Evolutionary conservation across 2,797 vertebrate species (phyloP), one percentile per base, ranked within the genome.

Genomic region (Odontamblyopus rebecca): DNA sequence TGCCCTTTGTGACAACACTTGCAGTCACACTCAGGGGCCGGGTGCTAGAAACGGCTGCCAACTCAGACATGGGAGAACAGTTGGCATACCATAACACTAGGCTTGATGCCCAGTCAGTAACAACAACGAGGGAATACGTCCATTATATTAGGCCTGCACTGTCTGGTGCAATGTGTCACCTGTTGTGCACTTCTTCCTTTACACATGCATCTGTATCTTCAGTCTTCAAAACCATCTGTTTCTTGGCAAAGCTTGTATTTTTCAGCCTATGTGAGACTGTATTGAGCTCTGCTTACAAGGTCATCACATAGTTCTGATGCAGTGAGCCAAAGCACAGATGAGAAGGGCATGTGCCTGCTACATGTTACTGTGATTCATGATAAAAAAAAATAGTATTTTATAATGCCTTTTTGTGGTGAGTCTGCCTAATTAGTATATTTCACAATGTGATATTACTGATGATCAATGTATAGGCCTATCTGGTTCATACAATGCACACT

Each of bases 1-100:
- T 66, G 74, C 74, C 80, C 75, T 27, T 66, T 59, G 72, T 80
- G 75, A 79, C 72, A 74, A 73, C 78, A 81, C 76, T 79, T 78
- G 72, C 60, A 76, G 70, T 83, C 76, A 79, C 85, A 83, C 74
- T 70, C 76, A 59, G 93, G 91, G 67, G 89, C 92, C 70, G 87
- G 3, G 92, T 94, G 51, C 87, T 94, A 32, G 76, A 61, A 83
- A 93, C 85, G 3, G 92, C 92, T 76, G 94, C 93, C 90, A 95
- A 91, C 61, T 87, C 88, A 67, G 94, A 94, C 50, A 93, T 95
- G 11, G 90, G 93, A 56, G 93, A 94, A 84, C 94, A 96, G 92
- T 93, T 96, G 91, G 94, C 94, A 1, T 93, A 92, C 71, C 92
- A 93, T 79, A 92, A 90, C 19, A 82, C 93, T 65, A 87, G 84